Conservation (phyloP, 2,797 vertebrate genomes). For the Pseudotriccus pelzelni region DNA sequence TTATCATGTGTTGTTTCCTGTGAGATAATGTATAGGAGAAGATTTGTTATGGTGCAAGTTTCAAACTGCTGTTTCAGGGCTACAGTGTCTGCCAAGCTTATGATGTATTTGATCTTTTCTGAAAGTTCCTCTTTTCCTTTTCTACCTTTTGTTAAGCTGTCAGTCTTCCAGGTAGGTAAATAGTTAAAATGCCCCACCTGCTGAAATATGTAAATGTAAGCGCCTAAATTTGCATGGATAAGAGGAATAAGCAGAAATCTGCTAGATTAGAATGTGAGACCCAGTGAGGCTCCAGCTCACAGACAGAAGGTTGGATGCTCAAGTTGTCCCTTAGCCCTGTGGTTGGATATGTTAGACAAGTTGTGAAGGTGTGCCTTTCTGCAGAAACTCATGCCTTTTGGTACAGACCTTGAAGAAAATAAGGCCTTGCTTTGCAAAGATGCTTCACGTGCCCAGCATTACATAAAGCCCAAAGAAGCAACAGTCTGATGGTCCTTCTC, state of each 20-base stretch:
- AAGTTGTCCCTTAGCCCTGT: not conserved
- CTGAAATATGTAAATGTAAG: not conserved
- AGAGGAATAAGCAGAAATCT: not conserved
- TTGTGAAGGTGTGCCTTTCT: not conserved
- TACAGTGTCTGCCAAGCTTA: constrained; percentile 83
- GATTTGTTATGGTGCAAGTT: constrained; percentile 82
- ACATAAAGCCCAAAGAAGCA: not conserved
- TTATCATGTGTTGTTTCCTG: constrained; percentile 93
- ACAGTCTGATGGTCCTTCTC: not conserved
- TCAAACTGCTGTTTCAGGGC: constrained; percentile 88
- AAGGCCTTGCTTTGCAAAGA: not conserved
- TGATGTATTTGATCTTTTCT: constrained; percentile 77
- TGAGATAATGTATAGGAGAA: constrained; percentile 86
- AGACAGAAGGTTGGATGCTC: not conserved
- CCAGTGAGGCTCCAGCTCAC: not conserved
- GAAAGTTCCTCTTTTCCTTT: constrained; percentile 53
- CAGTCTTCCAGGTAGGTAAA: constrained; percentile 9
- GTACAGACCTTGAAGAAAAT: not conserved
- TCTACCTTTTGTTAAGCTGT: not conserved
- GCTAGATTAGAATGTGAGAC: not conserved
- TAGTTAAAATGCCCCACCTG: not conserved
- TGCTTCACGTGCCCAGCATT: not conserved
- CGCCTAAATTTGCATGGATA: not conserved
- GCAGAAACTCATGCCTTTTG: not conserved
- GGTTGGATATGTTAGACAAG: not conserved